These are phyloP conservation scores for Hetaerina titia DNA, from an alignment of 2,888 invertebrate genomes.

Conservation along the genomic window DNA sequence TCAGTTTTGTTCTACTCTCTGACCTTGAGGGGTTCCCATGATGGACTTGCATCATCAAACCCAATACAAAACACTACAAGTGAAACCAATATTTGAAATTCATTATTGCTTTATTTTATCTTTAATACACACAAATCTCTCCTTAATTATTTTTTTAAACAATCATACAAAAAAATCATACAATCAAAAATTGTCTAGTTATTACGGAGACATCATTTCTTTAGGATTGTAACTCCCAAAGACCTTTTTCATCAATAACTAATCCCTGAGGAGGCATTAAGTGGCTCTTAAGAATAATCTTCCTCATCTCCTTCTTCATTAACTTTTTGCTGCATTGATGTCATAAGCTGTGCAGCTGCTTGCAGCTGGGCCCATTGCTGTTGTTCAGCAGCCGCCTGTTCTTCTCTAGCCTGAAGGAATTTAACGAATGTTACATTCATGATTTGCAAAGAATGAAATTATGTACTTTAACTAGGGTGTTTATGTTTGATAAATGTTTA, in stretches of 20 bases:
- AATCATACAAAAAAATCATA: neutral
- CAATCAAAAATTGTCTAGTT: neutral
- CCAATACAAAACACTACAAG: neutral
- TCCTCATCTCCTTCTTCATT: constrained; percentile 59
- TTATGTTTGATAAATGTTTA: neutral
- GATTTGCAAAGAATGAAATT: neutral
- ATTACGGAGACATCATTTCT: neutral
- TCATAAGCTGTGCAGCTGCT: constrained; percentile 73
- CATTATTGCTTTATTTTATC: constrained; percentile 8
- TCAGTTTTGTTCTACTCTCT: no score
- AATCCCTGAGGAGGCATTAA: neutral
- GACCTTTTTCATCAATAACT: neutral
- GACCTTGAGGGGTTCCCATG: no score
- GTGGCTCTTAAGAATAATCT: constrained; percentile 47
- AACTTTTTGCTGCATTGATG: constrained; percentile 39
- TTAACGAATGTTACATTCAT: neutral
- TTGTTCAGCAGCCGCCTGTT: constrained; percentile 94
- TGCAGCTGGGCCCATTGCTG: constrained; percentile 93
- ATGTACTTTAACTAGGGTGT: neutral
- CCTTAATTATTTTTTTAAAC: neutral
- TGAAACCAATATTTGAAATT: neutral
- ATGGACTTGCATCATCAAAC: neutral
- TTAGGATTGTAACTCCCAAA: neutral
- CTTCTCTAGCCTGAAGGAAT: constrained; percentile 85
- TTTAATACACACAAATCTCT: neutral